A percentile compares a stretch with the other conserved stretches of the same genome.
These are phyloP conservation scores for Conchocele bisecta DNA, from an alignment of 2,888 invertebrate genomes.

Conservation along the genomic window DNA sequence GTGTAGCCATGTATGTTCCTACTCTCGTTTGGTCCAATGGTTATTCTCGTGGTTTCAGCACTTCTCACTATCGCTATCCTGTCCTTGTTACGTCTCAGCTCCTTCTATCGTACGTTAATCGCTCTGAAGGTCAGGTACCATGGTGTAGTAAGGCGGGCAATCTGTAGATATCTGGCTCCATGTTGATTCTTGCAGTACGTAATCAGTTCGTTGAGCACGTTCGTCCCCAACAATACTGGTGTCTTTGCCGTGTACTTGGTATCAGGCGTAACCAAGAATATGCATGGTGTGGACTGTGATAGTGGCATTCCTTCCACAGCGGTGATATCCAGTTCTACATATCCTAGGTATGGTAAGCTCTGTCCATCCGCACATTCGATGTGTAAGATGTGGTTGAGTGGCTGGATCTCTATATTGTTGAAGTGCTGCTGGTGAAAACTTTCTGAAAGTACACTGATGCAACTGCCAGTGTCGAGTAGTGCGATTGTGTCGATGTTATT, in stretches of 20 bases:
- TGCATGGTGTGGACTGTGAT: background rate
- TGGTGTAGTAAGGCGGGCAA: too few relatives aligned
- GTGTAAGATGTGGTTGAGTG: constrained; percentile 30
- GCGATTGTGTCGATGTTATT: background rate
- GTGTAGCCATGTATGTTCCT: too few relatives aligned
- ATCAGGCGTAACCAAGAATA: constrained; percentile 37
- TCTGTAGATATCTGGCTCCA: constrained; percentile 38
- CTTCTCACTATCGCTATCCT: too few relatives aligned
- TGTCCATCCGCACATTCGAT: constrained; percentile 55
- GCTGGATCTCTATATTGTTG: background rate
- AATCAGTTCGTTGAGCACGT: constrained; percentile 30
- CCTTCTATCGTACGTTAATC: too few relatives aligned
- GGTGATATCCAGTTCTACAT: constrained; percentile 21
- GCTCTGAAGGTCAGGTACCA: too few relatives aligned
- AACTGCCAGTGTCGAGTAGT: constrained; percentile 32
- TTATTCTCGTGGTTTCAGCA: too few relatives aligned
- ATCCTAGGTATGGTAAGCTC: constrained; percentile 43
- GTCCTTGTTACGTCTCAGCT: too few relatives aligned
- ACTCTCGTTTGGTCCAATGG: too few relatives aligned
- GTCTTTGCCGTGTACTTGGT: constrained; percentile 28
- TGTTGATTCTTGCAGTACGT: constrained; percentile 10
- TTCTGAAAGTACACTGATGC: constrained; percentile 32
- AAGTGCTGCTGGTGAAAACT: constrained; percentile 32
- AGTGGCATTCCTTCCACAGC: constrained; percentile 7
- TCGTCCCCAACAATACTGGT: constrained; percentile 47